These are phyloP conservation scores for Kuschelorhynchus macadamiae DNA, from an alignment of 2,888 invertebrate genomes.

Conservation along the genomic window DNA sequence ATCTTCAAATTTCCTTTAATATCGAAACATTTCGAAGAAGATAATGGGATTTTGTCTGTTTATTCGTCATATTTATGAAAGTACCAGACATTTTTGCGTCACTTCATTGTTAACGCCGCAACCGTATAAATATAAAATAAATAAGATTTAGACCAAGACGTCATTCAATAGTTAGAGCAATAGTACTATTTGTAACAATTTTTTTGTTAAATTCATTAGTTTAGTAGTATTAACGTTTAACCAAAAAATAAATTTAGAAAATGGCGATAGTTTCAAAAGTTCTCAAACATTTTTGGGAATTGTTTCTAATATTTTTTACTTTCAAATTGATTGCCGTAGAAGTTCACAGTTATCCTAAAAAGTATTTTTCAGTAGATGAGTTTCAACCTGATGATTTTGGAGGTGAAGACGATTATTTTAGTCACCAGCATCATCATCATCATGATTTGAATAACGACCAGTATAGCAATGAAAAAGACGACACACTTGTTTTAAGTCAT, in stretches of 20 bases:
- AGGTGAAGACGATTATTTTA: not conserved
- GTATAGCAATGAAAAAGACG: no score
- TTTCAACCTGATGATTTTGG: not conserved
- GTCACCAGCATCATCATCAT: not conserved
- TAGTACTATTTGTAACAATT: no score
- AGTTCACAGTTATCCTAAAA: not conserved
- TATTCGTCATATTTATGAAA: conserved; percentile 4
- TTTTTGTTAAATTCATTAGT: no score
- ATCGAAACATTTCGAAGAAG: no score
- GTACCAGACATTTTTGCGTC: not conserved
- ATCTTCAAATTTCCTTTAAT: no score
- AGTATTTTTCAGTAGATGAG: not conserved
- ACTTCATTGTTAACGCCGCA: not conserved
- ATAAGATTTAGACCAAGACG: no score
- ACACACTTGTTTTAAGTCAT: conserved; percentile 1
- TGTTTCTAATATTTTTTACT: not conserved
- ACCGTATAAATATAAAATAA: no score
- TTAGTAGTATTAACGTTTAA: no score
- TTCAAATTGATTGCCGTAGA: not conserved
- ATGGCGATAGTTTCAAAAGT: not conserved
- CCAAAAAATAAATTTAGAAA: no score
- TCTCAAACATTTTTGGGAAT: no score
- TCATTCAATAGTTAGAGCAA: no score
- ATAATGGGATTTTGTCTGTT: not conserved
- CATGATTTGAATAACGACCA: not conserved